A percentile compares a stretch with the other conserved stretches of the same genome.
Conservation (phyloP, 2,113 vertebrate genomes). For the Lipophrys pholis region DNA sequence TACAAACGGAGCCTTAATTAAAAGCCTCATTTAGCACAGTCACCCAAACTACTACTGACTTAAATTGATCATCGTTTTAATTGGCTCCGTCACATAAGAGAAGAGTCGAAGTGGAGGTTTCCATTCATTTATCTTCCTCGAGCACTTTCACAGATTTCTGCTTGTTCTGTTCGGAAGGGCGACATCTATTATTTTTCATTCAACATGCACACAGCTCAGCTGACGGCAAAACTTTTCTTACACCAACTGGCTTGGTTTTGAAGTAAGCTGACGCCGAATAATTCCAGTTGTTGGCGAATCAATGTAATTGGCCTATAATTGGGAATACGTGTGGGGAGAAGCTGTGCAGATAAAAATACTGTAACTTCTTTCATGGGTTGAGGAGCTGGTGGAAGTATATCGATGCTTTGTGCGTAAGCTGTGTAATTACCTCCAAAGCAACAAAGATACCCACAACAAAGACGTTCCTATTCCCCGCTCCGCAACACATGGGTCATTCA, state of each 20-base stretch:
- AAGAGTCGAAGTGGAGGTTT: not conserved
- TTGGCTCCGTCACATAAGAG: conserved; percentile 3
- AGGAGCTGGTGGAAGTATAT: conserved; percentile 8
- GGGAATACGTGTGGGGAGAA: not conserved
- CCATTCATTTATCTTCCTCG: not conserved
- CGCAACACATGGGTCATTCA: conserved; percentile 28
- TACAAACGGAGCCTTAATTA: conserved; percentile 7
- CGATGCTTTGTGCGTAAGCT: conserved; percentile 20
- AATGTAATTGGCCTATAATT: conserved; percentile 21
- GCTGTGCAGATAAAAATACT: conserved; percentile 18
- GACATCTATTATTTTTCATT: conserved; percentile 8
- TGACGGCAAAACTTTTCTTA: not conserved
- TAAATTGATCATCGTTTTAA: conserved; percentile 45
- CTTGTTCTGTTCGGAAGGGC: conserved; percentile 33
- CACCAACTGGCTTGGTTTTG: not conserved
- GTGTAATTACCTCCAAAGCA: conserved; percentile 32
- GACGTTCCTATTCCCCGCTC: not conserved
- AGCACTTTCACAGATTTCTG: conserved; percentile 1
- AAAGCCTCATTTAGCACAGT: conserved; percentile 3
- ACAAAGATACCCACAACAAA: conserved; percentile 20
- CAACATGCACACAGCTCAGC: not conserved
- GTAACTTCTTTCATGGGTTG: not conserved
- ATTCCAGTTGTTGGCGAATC: conserved; percentile 20
- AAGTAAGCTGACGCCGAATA: conserved; percentile 1
- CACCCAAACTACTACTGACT: conserved; percentile 10